phyloP scores from a whole-genome alignment of 1,140 invertebrate genomes.

The Odontomachus brunneus region DNA sequence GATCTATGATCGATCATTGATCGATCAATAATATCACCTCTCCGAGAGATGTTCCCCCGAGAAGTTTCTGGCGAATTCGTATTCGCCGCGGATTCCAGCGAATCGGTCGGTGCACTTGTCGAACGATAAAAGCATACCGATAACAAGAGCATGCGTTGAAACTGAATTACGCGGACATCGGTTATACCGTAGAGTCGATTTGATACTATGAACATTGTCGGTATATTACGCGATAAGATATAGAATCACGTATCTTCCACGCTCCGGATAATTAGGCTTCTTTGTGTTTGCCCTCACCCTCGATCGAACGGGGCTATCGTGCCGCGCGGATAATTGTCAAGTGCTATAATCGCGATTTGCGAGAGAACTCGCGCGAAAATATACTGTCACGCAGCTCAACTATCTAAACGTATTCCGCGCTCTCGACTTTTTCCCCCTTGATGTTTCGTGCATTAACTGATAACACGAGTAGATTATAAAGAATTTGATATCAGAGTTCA shows the following conservation, averaged over 20 bases:
- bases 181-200: background rate
- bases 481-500: slow-evolving; percentile 5
- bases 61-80: too few species aligned
- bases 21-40: too few species aligned
- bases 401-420: slow-evolving; percentile 16
- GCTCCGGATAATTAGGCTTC: slow-evolving; percentile 33
- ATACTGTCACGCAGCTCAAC: background rate
- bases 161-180: slow-evolving; percentile 60
- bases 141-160: slow-evolving; percentile 55
- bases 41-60: background rate
- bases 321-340: slow-evolving; percentile 42
- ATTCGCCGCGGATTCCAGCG: slow-evolving; percentile 22
- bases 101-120: slow-evolving; percentile 33
- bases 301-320: slow-evolving; percentile 23
- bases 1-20: too few species aligned
- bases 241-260: background rate
- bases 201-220: slow-evolving; percentile 54
- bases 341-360: slow-evolving; percentile 32
- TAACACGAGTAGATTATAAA: slow-evolving; percentile 2
- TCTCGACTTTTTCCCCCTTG: background rate
- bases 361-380: slow-evolving; percentile 6
- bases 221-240: slow-evolving; percentile 65
- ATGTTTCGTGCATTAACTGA: slow-evolving; percentile 17
- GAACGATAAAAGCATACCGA: slow-evolving; percentile 53
- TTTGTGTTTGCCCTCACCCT: slow-evolving; percentile 21